Percentiles rank a stretch among this genome's conserved stretches.
phyloP scores from a whole-genome alignment of 1,140 invertebrate genomes.

The Caenorhabditis tropicalis region DNA sequence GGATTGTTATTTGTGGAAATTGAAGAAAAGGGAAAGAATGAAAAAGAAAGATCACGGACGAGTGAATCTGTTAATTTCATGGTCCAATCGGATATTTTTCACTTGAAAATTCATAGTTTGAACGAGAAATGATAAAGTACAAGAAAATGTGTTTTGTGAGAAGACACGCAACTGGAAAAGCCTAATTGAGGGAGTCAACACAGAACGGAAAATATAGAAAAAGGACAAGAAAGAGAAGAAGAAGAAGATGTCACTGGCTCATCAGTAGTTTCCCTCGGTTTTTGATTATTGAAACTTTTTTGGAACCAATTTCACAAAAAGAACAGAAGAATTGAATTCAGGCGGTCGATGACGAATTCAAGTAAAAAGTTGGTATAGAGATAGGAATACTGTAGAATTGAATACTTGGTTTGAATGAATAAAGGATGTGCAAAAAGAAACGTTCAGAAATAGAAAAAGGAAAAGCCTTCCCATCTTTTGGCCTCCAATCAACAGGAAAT shows the following conservation, averaged over 20 bases:
- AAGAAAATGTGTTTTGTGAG: too few relatives aligned
- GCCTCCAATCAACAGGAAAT: conserved; percentile 36
- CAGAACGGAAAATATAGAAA: conserved; percentile 15
- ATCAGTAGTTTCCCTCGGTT: conserved; percentile 12
- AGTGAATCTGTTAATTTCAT: neutral
- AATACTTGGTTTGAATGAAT: too few relatives aligned
- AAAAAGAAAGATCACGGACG: neutral
- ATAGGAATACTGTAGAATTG: too few relatives aligned
- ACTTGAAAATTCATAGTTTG: neutral
- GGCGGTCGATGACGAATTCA: too few relatives aligned
- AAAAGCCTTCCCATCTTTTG: neutral
- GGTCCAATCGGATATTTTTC: neutral
- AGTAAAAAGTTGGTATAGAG: too few relatives aligned
- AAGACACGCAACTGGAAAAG: neutral
- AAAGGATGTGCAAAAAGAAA: neutral
- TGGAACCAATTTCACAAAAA: neutral
- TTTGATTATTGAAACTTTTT: neutral
- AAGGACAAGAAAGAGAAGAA: too few relatives aligned
- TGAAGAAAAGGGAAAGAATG: neutral
- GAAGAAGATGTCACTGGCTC: neutral
- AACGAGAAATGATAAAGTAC: neutral
- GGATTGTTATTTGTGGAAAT: neutral
- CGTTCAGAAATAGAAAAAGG: conserved; percentile 9
- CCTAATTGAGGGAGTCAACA: neutral
- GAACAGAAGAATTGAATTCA: neutral